Percentiles rank a stretch among this genome's conserved stretches.
These are phyloP conservation scores for Liodrosophila aerea DNA, from an alignment of 2,888 invertebrate species.

Conservation along the genomic window DNA sequence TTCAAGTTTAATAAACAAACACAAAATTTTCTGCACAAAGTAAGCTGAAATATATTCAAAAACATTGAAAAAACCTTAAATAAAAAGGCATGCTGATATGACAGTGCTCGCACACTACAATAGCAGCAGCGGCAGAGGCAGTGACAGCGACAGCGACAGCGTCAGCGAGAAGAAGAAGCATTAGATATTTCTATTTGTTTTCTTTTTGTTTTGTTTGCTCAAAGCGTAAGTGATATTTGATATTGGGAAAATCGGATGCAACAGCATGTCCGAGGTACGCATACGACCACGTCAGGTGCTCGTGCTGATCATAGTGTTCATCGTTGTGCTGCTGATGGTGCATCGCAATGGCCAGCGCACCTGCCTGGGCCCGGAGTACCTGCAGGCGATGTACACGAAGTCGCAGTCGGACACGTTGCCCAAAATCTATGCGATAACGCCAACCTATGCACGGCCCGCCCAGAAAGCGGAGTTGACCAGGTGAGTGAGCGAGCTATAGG, in stretches of 20 bases:
- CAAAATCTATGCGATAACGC: slow-evolving; percentile 94
- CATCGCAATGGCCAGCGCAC: slow-evolving; percentile 77
- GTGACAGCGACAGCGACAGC: neutral
- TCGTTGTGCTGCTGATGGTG: slow-evolving; percentile 76
- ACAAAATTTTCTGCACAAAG: too few species aligned
- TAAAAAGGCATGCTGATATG: too few species aligned
- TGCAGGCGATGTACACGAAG: slow-evolving; percentile 72
- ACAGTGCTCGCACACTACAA: too few species aligned
- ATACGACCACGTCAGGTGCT: slow-evolving; percentile 80
- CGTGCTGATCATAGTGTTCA: slow-evolving; percentile 76
- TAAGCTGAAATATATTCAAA: too few species aligned
- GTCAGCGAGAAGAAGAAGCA: neutral
- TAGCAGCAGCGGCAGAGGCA: too few species aligned
- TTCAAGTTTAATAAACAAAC: too few species aligned
- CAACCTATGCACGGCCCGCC: slow-evolving; percentile 92
- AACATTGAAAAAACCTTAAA: too few species aligned
- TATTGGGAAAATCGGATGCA: slow-evolving; percentile 14
- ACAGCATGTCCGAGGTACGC: slow-evolving; percentile 78
- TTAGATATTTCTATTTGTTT: slow-evolving; percentile 26
- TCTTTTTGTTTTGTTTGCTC: slow-evolving; percentile 42
- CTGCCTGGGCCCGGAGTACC: slow-evolving; percentile 77
- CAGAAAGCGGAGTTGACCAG: slow-evolving; percentile 97
- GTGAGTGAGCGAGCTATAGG: too few species aligned
- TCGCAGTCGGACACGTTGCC: slow-evolving; percentile 82
- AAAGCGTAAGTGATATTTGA: slow-evolving; percentile 19